Evolutionary conservation across 2,888 invertebrate genomes (phyloP).

Genomic region (Lagria hirta): DNA sequence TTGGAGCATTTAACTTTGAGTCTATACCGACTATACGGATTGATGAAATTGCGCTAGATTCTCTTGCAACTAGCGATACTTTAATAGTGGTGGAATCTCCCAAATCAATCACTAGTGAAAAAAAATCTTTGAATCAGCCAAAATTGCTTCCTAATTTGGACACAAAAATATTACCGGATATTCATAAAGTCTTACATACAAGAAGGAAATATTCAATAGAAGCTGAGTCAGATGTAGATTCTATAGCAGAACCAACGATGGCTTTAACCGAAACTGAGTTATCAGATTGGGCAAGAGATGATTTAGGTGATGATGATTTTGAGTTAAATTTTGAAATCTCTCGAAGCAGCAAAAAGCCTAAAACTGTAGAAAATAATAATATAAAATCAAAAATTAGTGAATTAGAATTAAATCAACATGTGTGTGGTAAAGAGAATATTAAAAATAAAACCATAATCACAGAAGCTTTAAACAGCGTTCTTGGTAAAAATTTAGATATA

Average conservation of each 20-base stretch:
- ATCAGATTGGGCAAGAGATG: constrained; percentile 88
- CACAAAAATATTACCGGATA: constrained; percentile 39
- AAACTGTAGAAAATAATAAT: constrained; percentile 1
- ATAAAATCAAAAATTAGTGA: constrained; percentile 50
- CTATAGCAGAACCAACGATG: constrained; percentile 69
- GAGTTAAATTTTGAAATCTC: constrained; percentile 56
- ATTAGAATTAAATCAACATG: constrained; percentile 47
- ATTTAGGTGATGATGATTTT: constrained; percentile 71
- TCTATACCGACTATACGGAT: constrained; percentile 40
- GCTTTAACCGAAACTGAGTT: constrained; percentile 82
- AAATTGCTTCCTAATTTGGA: constrained; percentile 48
- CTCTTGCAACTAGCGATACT: constrained; percentile 36
- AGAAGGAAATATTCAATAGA: constrained; percentile 33
- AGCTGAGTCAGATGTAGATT: constrained; percentile 48
- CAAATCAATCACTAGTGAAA: constrained; percentile 50
- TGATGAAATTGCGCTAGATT: constrained; percentile 47
- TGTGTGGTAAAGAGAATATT: constrained; percentile 44
- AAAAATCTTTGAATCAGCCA: constrained; percentile 52
- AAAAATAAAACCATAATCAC: constrained; percentile 38
- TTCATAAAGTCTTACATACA: constrained; percentile 43
- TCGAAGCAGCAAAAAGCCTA: constrained; percentile 5
- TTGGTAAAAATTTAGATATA: constrained; percentile 67
- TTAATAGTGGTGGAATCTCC: constrained; percentile 27
- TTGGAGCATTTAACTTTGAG: constrained; percentile 10
- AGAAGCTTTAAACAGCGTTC: constrained; percentile 42